A percentile compares a stretch with the other conserved stretches of the same genome.
phyloP scores from a whole-genome alignment of 1,140 invertebrate species.

The Phocides pigmalion region DNA sequence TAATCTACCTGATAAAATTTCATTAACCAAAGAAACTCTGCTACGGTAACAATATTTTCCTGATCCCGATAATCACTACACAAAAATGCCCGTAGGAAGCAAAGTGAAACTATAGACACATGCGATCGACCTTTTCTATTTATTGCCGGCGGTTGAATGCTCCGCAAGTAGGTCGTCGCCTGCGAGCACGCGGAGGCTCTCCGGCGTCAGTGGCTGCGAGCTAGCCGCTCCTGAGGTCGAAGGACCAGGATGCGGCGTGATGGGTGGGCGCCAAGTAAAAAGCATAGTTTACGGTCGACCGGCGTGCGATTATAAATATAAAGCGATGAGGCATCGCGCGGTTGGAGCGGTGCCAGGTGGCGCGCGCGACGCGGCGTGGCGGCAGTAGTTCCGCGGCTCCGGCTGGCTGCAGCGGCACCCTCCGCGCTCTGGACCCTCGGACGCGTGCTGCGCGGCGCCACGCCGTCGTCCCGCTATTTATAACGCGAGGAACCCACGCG shows the following conservation, averaged over 20 bases:
- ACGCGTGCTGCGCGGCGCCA: neutral
- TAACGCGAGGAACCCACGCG: slow-evolving; percentile 20
- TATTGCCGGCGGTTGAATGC: slow-evolving; percentile 44
- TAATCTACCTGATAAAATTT: too few species aligned
- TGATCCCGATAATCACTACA: neutral
- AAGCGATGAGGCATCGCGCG: slow-evolving; percentile 33
- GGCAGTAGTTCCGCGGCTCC: neutral
- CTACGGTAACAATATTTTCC: too few species aligned
- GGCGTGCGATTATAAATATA: slow-evolving; percentile 37
- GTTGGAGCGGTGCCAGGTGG: slow-evolving; percentile 30
- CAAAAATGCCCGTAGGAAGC: neutral
- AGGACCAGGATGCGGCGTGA: neutral
- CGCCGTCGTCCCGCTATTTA: slow-evolving; percentile 14
- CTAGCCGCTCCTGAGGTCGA: neutral
- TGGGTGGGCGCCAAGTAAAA: neutral
- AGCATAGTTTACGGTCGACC: slow-evolving; percentile 7
- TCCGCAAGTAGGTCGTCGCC: slow-evolving; percentile 40
- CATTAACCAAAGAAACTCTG: too few species aligned
- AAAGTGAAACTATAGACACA: slow-evolving; percentile 35
- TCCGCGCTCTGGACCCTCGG: neutral
- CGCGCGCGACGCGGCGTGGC: neutral
- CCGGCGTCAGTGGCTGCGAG: too few species aligned
- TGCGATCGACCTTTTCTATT: slow-evolving; percentile 46
- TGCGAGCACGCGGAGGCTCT: neutral
- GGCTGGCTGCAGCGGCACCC: neutral